phyloP scores from a whole-genome alignment of 2,113 vertebrate genomes.

The Nothocercus julius region DNA sequence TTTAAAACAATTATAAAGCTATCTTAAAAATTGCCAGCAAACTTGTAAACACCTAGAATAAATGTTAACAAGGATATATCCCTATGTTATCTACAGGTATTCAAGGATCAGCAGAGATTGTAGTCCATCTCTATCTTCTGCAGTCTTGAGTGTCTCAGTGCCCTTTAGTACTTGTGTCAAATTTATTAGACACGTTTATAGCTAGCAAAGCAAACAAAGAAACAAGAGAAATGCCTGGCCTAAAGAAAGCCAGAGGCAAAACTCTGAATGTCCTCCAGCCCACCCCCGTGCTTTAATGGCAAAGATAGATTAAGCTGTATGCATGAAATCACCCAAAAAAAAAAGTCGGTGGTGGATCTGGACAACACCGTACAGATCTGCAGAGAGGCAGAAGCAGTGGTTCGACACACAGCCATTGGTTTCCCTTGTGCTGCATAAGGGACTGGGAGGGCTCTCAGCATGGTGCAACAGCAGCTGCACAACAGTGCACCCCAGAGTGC shows the following conservation, averaged over 20 bases:
- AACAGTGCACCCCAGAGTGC: neutral
- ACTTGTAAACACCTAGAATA: neutral
- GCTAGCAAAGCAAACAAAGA: neutral
- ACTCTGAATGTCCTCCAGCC: neutral
- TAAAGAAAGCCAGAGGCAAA: neutral
- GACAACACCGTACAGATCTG: neutral
- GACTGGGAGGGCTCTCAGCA: neutral
- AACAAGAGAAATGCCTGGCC: neutral
- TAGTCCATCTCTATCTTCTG: neutral
- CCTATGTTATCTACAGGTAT: neutral
- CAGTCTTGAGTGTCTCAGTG: neutral
- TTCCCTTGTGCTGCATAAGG: neutral
- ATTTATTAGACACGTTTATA: neutral
- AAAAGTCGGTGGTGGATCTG: neutral
- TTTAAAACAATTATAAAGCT: constrained; percentile 17
- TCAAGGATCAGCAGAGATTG: neutral
- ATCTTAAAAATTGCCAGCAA: neutral
- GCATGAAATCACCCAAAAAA: neutral
- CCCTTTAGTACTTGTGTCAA: neutral
- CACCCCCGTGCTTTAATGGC: neutral
- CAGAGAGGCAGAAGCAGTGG: neutral
- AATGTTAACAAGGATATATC: neutral
- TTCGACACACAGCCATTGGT: fast-evolving
- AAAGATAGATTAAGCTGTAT: neutral
- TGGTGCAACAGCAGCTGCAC: neutral